These are phyloP conservation scores for Picathartes gymnocephalus DNA, from an alignment of 2,113 vertebrate genomes.

Conservation along the genomic window DNA sequence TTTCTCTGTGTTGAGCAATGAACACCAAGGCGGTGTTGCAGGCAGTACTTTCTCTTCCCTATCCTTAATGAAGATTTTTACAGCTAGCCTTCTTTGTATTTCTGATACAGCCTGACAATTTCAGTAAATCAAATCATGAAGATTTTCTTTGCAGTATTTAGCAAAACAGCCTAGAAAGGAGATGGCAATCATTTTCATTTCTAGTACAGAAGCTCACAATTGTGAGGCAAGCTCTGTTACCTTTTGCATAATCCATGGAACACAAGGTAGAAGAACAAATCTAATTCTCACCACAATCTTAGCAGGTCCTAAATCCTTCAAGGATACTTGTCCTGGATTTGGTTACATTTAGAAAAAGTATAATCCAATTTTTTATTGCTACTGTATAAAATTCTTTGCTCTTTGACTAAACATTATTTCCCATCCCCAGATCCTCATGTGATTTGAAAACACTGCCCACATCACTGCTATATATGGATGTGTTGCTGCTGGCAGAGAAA, in stretches of 20 bases:
- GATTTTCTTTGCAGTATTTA: constrained; percentile 3
- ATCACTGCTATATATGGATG: background rate
- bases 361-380: background rate
- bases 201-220: background rate
- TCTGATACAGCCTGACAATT: background rate
- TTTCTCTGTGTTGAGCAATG: constrained; percentile 9
- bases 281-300: constrained; percentile 10
- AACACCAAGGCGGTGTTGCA: background rate
- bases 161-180: constrained; percentile 1
- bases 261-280: constrained; percentile 51
- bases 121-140: background rate
- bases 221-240: background rate
- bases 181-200: constrained; percentile 48
- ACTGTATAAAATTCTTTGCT: background rate
- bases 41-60: background rate
- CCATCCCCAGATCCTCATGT: background rate
- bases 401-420: background rate
- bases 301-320: constrained; percentile 2
- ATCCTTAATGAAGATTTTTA: background rate
- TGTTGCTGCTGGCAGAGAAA: background rate
- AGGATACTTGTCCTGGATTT: constrained; percentile 4
- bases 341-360: constrained; percentile 2
- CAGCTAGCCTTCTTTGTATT: background rate
- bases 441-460: background rate
- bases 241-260: background rate